Base-by-base conservation (phyloP, 2,888 invertebrate genomes). In the Drosophila austrosaltans region DNA sequence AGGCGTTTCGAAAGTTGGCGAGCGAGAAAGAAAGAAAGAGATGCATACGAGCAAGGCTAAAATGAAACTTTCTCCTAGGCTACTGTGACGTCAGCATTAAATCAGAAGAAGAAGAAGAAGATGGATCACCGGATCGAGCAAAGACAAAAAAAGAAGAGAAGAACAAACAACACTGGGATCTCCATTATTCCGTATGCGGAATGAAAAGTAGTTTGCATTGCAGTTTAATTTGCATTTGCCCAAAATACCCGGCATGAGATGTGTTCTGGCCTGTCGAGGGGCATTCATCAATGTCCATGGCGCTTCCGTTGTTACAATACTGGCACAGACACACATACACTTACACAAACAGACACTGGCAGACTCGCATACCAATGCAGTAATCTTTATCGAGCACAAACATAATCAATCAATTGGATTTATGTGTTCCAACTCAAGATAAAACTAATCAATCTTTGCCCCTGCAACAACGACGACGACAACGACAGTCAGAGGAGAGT, bases 361-460 rank as follows among this genome's bases (percentile, higher is more conserved):
- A 28, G 40, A 39, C 53, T 71, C 67, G 72, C 78, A 85, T 77
- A 82, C 77, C 76, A 69, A 69, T 76, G 78, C 84, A 81, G 76
- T 74, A 80, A 87, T 89, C 87, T 89, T 85, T 89, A 87, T 89
- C 86, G 81, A 82, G 81, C 81, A 76, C 76, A 76, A 87, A 85
- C 84, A 87, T 90, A 90, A 91, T 90, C 91, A 90, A 90, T 90
- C 91, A 90, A 90, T 91, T 83, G 91, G 91, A 90, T 90, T 90
- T 90, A 91, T 91, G 91, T 86, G 90, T 82, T 87, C 81, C 87
- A 87, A 85, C 89, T 86, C 76, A 79, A 91, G 90, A 90, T 91
- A 90, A 90, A 90, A 89, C 90, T 90, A 90, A 90, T 90, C 90
- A 90, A 90, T 90, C 90, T 91, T 90, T 48, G 78, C 20, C 78